Percentiles rank a stretch among this genome's conserved stretches.
Evolutionary conservation across 2,113 vertebrate genomes (phyloP).

Genomic region (Scopus umbretta): DNA sequence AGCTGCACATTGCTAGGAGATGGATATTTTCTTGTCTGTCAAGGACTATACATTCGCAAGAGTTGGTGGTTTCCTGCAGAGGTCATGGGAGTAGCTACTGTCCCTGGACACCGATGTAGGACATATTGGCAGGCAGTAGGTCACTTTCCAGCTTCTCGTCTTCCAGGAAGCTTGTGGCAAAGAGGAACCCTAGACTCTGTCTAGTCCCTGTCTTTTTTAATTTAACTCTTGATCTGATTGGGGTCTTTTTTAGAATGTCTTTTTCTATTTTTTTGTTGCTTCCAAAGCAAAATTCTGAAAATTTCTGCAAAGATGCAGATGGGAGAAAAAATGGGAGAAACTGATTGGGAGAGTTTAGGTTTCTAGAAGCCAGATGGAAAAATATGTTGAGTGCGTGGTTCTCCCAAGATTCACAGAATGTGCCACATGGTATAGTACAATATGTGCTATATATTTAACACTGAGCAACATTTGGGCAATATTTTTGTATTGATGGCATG

Average conservation of each 20-base stretch:
- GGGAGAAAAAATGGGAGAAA: background rate
- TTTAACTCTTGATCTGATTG: background rate
- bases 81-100: background rate
- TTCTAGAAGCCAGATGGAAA: conserved; percentile 1
- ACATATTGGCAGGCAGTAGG: background rate
- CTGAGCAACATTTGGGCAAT: background rate
- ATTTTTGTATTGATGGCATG: conserved; percentile 14
- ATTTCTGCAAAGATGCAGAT: background rate
- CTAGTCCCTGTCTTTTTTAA: background rate
- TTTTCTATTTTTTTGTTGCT: background rate
- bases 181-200: background rate
- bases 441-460: background rate
- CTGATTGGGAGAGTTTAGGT: background rate
- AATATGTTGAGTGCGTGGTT: background rate
- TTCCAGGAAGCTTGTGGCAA: background rate
- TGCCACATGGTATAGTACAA: background rate
- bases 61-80: background rate
- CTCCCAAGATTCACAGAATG: background rate
- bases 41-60: background rate
- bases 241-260: background rate
- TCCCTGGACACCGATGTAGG: background rate
- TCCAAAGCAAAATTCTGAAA: background rate
- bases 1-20: background rate
- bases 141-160: background rate
- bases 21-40: background rate